Percentiles rank a stretch among this genome's conserved stretches.
Conservation (phyloP, 2,797 vertebrate species). For the Mallotus villosus region DNA sequence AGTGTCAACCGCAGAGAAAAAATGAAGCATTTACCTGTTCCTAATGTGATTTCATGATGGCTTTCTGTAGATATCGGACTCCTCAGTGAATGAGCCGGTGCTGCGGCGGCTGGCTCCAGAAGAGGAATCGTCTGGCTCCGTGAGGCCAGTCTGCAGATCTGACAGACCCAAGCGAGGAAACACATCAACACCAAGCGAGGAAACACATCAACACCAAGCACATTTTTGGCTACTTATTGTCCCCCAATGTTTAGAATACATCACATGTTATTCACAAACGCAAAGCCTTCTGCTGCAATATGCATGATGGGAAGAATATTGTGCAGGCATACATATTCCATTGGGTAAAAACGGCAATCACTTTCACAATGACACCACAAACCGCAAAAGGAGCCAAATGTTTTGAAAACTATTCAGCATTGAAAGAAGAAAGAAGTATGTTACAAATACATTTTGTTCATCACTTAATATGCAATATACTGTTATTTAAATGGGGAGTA, state of each 20-base stretch:
- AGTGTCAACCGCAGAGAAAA: conserved; percentile 84
- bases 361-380: conserved; percentile 64
- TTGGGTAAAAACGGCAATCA: conserved; percentile 72
- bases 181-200: conserved; percentile 75
- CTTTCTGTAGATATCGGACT: conserved; percentile 98
- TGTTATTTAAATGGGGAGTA: conserved; percentile 4
- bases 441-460: conserved; percentile 7
- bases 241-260: conserved; percentile 78
- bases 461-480: conserved; percentile 12
- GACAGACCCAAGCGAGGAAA: conserved; percentile 81
- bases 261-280: conserved; percentile 76
- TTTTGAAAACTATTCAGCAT: conserved; percentile 48
- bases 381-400: conserved; percentile 49
- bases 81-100: conserved; percentile 95
- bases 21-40: conserved; percentile 98
- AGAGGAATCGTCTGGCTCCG: conserved; percentile 93
- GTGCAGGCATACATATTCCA: conserved; percentile 78
- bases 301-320: conserved; percentile 73
- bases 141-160: conserved; percentile 92
- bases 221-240: conserved; percentile 76
- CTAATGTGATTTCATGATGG: conserved; percentile 95
- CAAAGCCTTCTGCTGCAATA: conserved; percentile 75
- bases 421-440: conserved; percentile 25
- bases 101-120: conserved; percentile 92
- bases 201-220: conserved; percentile 74